Percentiles rank a stretch among this genome's conserved stretches.
Evolutionary conservation across 2,113 vertebrate genomes (phyloP).

Genomic region (Stercorarius parasiticus): DNA sequence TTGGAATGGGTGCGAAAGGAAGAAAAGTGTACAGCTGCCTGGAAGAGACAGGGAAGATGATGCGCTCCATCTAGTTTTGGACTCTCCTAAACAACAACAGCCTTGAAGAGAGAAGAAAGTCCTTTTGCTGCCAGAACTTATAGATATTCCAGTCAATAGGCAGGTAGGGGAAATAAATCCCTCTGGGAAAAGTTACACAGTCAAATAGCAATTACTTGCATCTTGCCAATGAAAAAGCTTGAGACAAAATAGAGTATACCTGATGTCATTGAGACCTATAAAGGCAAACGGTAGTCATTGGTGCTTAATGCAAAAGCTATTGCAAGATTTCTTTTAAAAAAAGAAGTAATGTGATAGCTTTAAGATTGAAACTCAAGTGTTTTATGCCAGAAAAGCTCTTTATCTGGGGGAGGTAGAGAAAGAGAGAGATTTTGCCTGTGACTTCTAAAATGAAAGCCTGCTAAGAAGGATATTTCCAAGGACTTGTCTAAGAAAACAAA

Average conservation of each 20-base stretch:
- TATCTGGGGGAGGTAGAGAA: rapidly evolving
- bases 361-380: background rate
- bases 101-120: background rate
- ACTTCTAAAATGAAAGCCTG: background rate
- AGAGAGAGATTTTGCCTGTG: background rate
- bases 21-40: background rate
- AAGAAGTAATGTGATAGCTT: background rate
- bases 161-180: background rate
- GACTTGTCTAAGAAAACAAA: background rate
- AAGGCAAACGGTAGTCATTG: rapidly evolving
- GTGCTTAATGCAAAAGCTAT: background rate
- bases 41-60: background rate
- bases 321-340: background rate
- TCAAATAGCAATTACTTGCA: background rate
- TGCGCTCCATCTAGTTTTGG: background rate
- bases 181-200: background rate
- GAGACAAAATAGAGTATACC: background rate
- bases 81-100: background rate
- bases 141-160: background rate
- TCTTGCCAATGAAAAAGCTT: background rate
- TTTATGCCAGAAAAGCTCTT: background rate
- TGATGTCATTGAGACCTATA: background rate
- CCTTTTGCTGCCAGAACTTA: background rate
- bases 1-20: background rate
- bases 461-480: background rate